Conservation (phyloP, 2,888 invertebrate genomes). For the Pandemis cinnamomeana region DNA sequence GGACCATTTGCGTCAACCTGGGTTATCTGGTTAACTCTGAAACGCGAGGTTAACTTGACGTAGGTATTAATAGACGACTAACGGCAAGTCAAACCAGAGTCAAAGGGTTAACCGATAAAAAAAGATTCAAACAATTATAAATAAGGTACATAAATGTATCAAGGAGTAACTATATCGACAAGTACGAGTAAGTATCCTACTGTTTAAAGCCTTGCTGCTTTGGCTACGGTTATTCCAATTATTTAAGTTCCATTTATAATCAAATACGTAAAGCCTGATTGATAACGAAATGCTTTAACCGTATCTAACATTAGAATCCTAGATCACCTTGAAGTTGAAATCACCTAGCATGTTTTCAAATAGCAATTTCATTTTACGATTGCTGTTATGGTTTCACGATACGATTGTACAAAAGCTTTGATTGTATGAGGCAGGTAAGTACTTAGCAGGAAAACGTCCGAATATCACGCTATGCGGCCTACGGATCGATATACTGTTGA, state of each 20-base stretch:
- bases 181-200: too few species aligned
- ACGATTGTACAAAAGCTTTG: conserved; percentile 21
- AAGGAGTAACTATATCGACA: too few species aligned
- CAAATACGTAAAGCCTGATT: neutral
- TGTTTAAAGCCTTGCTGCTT: too few species aligned
- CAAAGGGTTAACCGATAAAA: neutral
- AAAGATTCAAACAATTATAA: neutral
- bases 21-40: conserved; percentile 1
- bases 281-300: conserved; percentile 9
- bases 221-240: neutral
- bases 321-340: conserved; percentile 30
- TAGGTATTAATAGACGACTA: conserved; percentile 1
- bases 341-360: conserved; percentile 34
- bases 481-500: conserved; percentile 11
- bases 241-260: neutral
- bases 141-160: neutral
- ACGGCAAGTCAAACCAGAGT: neutral
- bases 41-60: conserved; percentile 2
- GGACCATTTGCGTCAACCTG: conserved; percentile 5
- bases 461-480: conserved; percentile 12
- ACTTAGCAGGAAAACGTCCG: conserved; percentile 1
- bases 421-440: conserved; percentile 7
- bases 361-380: conserved; percentile 30
- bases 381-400: conserved; percentile 27
- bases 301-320: conserved; percentile 25